Base-by-base conservation (phyloP, 2,888 invertebrate genomes). In the Megalurothrips usitatus region DNA sequence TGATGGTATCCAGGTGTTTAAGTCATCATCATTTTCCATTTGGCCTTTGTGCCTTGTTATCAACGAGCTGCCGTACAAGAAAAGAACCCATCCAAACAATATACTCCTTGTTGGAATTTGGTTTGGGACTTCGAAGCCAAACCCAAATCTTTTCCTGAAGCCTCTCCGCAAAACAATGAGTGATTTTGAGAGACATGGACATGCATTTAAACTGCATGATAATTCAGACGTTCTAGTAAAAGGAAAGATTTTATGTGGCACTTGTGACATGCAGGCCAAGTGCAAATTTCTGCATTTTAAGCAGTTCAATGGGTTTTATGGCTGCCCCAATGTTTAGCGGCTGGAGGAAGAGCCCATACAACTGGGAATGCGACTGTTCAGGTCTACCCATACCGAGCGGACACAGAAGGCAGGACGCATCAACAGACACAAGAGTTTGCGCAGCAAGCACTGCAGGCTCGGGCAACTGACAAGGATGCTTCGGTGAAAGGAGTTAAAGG, bases 21-120 rank as follows among this genome's bases (percentile, higher is more conserved):
- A 83, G 79, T 84, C 84, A 12, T 84, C 84, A 19, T 83, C 83
- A 81, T 80, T 82, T 68, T 79, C 68, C 17, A 82, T 84, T n/a
- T 84, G 84, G 83, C 84, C 84, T 12, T 80, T 84, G 8, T 84
- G 83, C 81, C 75, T 83, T 0, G 78, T 47, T 11, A 82, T 84
- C 17, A 84, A 83, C 79, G 84, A 84, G 79, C 79, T 84, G 10
- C 75, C 83, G 10, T 83, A 79, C 43, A 48, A 75, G 19, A 80
- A 83, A 58, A 43, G 84, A 81, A 80, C 79, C 8, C 23, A 12
- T 34, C 17, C 52, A 79, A 17, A 84, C 83, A 84, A 83, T 83
- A 34, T 68, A 75, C 23, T 78, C 28, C 43, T 81, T 43, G 81
- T 58, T 49, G 82, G 81, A 80, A 49, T 82, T 48, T 82, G 82